phyloP scores from a whole-genome alignment of 2,113 vertebrate species.

The Poeciliopsis retropinna region DNA sequence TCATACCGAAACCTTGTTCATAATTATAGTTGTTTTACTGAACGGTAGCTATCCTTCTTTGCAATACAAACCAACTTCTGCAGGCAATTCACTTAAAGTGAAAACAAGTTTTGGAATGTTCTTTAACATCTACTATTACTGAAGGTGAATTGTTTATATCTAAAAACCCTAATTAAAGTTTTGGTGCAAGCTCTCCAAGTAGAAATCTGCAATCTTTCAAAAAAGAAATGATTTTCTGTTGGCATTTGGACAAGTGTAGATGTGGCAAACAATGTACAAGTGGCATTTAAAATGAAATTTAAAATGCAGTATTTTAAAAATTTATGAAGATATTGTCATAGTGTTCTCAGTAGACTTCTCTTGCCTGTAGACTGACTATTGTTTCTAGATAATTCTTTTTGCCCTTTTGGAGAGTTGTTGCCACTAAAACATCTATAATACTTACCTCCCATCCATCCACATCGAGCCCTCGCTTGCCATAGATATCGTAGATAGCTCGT shows the following conservation, averaged over 20 bases:
- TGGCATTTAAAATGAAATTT: conserved; percentile 7
- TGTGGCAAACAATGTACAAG: neutral
- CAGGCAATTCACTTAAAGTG: neutral
- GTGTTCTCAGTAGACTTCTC: neutral
- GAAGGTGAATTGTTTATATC: neutral
- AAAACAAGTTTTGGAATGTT: neutral
- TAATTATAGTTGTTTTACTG: neutral
- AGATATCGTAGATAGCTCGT: conserved; percentile 98
- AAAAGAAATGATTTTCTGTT: neutral
- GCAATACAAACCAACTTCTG: neutral
- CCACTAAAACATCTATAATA: neutral
- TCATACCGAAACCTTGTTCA: neutral
- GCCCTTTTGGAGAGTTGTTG: neutral
- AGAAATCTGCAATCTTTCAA: neutral
- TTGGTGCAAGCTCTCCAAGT: neutral
- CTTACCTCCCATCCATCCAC: conserved; percentile 99
- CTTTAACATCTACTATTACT: neutral
- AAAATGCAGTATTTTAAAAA: conserved; percentile 4
- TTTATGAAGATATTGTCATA: neutral
- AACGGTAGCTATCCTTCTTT: neutral
- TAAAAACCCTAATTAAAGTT: neutral
- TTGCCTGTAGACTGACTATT: neutral
- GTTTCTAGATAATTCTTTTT: neutral
- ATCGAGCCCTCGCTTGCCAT: conserved; percentile 95
- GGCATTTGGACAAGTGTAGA: neutral